phyloP scores from a whole-genome alignment of 2,113 vertebrate genomes.

The Syngnathus typhle region DNA sequence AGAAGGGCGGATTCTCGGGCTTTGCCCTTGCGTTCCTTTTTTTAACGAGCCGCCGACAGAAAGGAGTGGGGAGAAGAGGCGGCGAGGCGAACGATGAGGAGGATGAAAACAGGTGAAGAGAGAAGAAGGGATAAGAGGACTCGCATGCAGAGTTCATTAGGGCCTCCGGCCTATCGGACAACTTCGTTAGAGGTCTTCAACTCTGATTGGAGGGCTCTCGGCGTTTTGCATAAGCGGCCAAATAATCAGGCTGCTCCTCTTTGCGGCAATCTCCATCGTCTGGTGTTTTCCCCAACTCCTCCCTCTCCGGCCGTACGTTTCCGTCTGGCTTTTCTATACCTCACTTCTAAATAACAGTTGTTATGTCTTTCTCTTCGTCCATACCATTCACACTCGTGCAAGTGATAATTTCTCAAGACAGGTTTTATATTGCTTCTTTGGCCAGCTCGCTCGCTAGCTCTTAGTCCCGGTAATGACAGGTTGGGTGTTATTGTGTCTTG shows the following conservation, averaged over 20 bases:
- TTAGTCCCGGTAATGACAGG: slow-evolving; percentile 54
- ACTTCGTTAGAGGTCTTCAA: slow-evolving; percentile 50
- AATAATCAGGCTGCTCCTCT: slow-evolving; percentile 57
- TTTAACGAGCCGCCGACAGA: slow-evolving; percentile 47
- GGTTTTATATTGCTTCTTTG: slow-evolving; percentile 30
- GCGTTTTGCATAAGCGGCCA: slow-evolving; percentile 60
- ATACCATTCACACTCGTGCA: slow-evolving; percentile 33
- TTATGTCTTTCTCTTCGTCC: slow-evolving; percentile 46
- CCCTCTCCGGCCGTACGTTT: slow-evolving; percentile 23
- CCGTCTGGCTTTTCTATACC: slow-evolving; percentile 37
- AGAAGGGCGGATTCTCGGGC: not conserved
- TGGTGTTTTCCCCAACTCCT: slow-evolving; percentile 34
- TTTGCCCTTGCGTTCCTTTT: slow-evolving; percentile 55
- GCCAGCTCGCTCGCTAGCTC: not conserved
- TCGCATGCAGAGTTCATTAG: slow-evolving; percentile 47
- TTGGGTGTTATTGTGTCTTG: slow-evolving; percentile 60
- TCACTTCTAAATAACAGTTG: slow-evolving; percentile 52
- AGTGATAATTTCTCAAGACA: slow-evolving; percentile 51
- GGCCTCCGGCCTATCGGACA: slow-evolving; percentile 48
- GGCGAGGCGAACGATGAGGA: slow-evolving; percentile 38
- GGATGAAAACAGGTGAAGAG: slow-evolving; percentile 44
- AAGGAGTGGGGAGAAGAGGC: slow-evolving; percentile 32
- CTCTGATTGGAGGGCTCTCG: slow-evolving; percentile 68
- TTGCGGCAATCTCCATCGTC: slow-evolving; percentile 27
- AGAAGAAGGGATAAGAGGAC: slow-evolving; percentile 43